phyloP scores from a whole-genome alignment of 2,888 invertebrate species.

The Chromoteleia sp. region DNA sequence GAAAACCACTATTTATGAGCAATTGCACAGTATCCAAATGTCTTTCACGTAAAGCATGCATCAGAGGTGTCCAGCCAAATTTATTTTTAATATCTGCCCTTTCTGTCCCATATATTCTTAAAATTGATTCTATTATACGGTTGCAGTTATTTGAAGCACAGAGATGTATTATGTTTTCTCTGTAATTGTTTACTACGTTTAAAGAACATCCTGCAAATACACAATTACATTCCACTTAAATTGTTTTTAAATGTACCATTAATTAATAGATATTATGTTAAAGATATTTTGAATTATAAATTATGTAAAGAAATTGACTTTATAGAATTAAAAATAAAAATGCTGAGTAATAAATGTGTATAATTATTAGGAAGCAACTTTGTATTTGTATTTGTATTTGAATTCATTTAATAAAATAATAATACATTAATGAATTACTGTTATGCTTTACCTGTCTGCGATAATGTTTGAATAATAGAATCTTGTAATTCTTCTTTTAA shows the following conservation, averaged over 20 bases:
- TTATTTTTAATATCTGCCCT: constrained; percentile 78
- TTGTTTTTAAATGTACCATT: not conserved
- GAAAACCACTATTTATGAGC: constrained; percentile 75
- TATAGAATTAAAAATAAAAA: no score
- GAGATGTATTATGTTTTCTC: constrained; percentile 80
- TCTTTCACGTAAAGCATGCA: constrained; percentile 81
- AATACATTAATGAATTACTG: not conserved
- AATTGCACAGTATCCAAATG: constrained; percentile 77
- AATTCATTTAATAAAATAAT: not conserved
- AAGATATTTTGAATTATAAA: no score
- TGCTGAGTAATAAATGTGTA: no score
- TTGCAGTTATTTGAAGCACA: constrained; percentile 79
- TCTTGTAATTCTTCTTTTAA: not conserved
- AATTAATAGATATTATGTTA: not conserved
- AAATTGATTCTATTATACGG: constrained; percentile 74
- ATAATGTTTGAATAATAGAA: not conserved
- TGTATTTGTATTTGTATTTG: no score
- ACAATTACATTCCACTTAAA: no score
- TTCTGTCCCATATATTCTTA: constrained; percentile 67
- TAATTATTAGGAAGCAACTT: no score
- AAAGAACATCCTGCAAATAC: constrained; percentile 76
- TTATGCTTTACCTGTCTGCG: constrained; percentile 1
- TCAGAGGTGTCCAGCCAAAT: constrained; percentile 82
- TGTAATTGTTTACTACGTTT: constrained; percentile 78
- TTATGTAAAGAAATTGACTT: no score